Evolutionary conservation across 1,140 invertebrate species (phyloP).

Genomic region (Drosophila ercepeae): DNA sequence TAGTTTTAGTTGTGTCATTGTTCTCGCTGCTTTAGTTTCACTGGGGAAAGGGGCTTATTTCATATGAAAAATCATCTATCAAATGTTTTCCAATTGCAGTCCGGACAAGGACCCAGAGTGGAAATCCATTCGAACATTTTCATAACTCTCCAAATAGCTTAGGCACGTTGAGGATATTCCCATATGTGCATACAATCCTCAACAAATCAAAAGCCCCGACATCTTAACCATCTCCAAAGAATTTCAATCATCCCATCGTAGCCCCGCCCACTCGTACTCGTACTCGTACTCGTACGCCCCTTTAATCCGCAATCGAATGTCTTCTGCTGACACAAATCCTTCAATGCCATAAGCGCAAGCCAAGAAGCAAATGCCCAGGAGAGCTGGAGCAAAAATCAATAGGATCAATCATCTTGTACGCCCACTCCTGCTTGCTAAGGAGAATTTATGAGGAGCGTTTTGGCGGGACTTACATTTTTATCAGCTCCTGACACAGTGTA

Average conservation of each 20-base stretch:
- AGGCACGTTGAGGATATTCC: conserved; percentile 4
- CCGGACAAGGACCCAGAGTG: neutral
- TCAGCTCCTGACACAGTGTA: conserved; percentile 81
- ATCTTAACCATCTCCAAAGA: conserved; percentile 7
- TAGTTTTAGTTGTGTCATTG: conserved; percentile 48
- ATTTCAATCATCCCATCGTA: conserved; percentile 24
- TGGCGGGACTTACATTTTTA: conserved; percentile 75
- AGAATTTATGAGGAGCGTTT: conserved; percentile 68
- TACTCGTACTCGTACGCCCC: neutral
- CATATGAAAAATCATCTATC: conserved; percentile 51
- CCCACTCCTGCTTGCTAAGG: conserved; percentile 32
- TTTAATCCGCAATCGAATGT: conserved; percentile 45
- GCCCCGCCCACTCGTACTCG: neutral
- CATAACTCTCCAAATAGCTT: neutral
- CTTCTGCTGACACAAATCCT: conserved; percentile 66
- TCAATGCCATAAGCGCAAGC: conserved; percentile 46
- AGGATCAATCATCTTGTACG: conserved; percentile 72
- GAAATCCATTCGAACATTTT: conserved; percentile 5
- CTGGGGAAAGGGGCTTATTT: conserved; percentile 16
- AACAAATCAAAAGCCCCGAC: conserved; percentile 28
- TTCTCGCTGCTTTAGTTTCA: conserved; percentile 13
- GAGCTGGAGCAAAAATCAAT: conserved; percentile 69
- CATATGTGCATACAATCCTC: neutral
- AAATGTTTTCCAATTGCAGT: conserved; percentile 30
- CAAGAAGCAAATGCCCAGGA: conserved; percentile 24